Base-by-base conservation (phyloP, 2,888 invertebrate species). In the Latheticus oryzae region DNA sequence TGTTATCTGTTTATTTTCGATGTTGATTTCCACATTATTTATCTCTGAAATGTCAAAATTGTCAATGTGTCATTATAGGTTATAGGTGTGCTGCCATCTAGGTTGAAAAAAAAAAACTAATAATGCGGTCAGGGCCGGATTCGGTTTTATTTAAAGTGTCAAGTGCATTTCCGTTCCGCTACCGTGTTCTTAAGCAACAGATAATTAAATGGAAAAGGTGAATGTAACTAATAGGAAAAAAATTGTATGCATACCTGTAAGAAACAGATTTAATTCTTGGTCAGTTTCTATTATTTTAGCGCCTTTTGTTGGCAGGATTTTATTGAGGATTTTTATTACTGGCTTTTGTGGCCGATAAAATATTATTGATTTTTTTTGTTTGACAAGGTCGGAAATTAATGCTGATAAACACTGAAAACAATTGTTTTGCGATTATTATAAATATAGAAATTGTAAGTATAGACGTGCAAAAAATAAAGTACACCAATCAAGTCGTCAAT, bases 371-470 rank as follows among this genome's bases (percentile, higher is more conserved):
- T 70, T 71, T 1, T 62, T 65, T 9, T 37, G 55, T 54, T 70
- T 72, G 13, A 66, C 54, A 2, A 74, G 61, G 57, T 76, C 76
- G 1, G 61, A 51, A 2, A 69, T 62, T 23, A 75, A 60, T 2
- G 69, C 67, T 2, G 63, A 72, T 15, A 75, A 58, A 60, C 74
- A 74, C 76, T 76, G 19, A 42, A 65, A 67, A 28, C 11, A 26
- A 26, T 1, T 26, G 13, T 38, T 17, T n/a, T n/a, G n/a, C n/a
- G n/a, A 37, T n/a, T n/a, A n/a, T 15, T 16, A 5, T 13, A 4
- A 30, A 8, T 15, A 11, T 42, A 15, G 8, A 30, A 16, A 11
- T 45, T 19, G 11, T 17, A 16, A 15, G 13, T 13, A 12, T 8
- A 16, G 1, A 3, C 9, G 23, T 23, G 5, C 23, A 23, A n/a